A percentile compares a stretch with the other conserved stretches of the same genome.
Evolutionary conservation across 1,140 invertebrate genomes (phyloP).

Genomic region (Zaprionus ornatus): DNA sequence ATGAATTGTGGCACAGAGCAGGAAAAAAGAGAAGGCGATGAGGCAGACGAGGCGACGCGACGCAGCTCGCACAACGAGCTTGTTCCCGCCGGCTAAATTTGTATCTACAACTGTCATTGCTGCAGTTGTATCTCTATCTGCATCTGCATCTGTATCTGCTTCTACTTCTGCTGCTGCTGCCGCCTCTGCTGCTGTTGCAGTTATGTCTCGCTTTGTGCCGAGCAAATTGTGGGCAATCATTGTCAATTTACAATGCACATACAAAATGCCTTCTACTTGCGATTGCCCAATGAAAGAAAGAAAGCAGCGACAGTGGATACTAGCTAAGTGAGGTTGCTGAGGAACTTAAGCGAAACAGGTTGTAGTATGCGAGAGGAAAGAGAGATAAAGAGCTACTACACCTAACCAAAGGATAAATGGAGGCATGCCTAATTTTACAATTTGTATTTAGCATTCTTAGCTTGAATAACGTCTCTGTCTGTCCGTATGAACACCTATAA

Average conservation of each 20-base stretch:
- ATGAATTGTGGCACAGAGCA: conserved; percentile 65
- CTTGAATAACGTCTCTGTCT: not conserved
- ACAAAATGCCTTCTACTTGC: conserved; percentile 54
- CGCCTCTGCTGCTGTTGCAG: conserved; percentile 27
- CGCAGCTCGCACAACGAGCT: conserved; percentile 14
- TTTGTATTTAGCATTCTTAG: too few species aligned
- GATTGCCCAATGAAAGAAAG: conserved; percentile 42
- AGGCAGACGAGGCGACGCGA: conserved; percentile 25
- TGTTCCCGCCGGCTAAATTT: conserved; percentile 5
- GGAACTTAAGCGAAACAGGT: not conserved
- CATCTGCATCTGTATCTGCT: conserved; percentile 38
- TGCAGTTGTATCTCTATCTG: conserved; percentile 37
- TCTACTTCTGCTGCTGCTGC: conserved; percentile 31
- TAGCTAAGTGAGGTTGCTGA: not conserved
- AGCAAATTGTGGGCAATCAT: conserved; percentile 81
- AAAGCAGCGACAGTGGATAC: conserved; percentile 48
- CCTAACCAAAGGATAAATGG: too few species aligned
- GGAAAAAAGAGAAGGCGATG: not conserved
- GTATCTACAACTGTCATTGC: conserved; percentile 12
- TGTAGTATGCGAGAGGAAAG: not conserved
- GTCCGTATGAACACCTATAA: not conserved
- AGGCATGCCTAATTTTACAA: too few species aligned
- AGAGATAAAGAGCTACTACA: too few species aligned
- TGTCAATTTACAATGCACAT: conserved; percentile 77
- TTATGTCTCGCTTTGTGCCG: conserved; percentile 47